phyloP scores from a whole-genome alignment of 1,140 invertebrate species.

The Lasioglossum albipes region DNA sequence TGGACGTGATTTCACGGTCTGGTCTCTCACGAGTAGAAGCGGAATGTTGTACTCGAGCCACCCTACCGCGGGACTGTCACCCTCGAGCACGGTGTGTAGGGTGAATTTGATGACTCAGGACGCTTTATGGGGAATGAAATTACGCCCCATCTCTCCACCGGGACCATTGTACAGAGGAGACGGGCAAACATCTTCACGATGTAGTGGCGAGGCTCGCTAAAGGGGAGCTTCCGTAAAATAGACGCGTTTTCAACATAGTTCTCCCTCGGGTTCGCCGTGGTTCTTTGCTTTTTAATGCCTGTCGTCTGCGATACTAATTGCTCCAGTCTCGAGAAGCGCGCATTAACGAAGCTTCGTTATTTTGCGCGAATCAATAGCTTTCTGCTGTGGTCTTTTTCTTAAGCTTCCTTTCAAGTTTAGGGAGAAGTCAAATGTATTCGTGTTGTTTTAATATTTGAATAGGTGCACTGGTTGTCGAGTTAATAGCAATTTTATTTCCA shows the following conservation, averaged over 20 bases:
- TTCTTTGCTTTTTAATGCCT: too few species aligned
- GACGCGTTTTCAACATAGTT: background rate
- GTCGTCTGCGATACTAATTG: background rate
- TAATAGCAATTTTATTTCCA: too few species aligned
- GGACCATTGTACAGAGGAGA: conserved; percentile 5
- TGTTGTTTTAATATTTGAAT: too few species aligned
- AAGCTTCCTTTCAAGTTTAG: too few species aligned
- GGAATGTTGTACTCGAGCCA: conserved; percentile 2
- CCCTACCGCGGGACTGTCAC: conserved; percentile 4
- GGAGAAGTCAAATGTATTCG: too few species aligned
- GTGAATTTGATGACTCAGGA: conserved; percentile 57
- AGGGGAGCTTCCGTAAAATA: background rate
- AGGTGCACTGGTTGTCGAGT: too few species aligned
- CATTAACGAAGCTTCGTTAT: too few species aligned
- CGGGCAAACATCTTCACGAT: conserved; percentile 29
- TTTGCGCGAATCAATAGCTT: too few species aligned
- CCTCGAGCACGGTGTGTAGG: conserved; percentile 10
- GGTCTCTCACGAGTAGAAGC: background rate
- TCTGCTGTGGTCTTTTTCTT: too few species aligned
- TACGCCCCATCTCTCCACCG: conserved; percentile 10
- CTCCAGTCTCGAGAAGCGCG: background rate
- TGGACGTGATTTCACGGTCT: background rate
- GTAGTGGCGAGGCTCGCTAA: conserved; percentile 14
- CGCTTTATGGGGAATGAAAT: conserved; percentile 49
- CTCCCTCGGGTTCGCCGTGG: background rate